Evolutionary conservation across 2,888 invertebrate species (phyloP).

Genomic region (Ophion costatus): DNA sequence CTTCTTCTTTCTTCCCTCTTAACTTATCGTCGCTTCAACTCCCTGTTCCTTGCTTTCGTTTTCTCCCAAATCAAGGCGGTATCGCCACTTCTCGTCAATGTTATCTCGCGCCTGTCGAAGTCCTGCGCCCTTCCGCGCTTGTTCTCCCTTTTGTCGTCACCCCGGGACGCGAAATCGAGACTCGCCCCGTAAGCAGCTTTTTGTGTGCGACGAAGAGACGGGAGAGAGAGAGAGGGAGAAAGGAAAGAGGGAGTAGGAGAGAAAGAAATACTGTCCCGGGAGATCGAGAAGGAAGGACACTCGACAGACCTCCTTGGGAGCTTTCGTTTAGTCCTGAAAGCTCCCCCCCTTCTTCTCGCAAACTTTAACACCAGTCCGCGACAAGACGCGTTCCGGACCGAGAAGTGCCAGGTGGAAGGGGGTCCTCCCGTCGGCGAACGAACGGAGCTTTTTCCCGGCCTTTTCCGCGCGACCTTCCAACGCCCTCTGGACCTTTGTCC

Average conservation of each 20-base stretch:
- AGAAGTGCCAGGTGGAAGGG: background rate
- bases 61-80: slow-evolving; percentile 6
- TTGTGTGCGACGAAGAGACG: slow-evolving; percentile 52
- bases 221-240: background rate
- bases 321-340: slow-evolving; percentile 40
- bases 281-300: slow-evolving; percentile 23
- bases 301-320: slow-evolving; percentile 43
- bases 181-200: slow-evolving; percentile 20
- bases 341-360: slow-evolving; percentile 35
- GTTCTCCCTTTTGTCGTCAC: slow-evolving; percentile 24
- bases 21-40: slow-evolving; percentile 12
- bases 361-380: slow-evolving; percentile 21
- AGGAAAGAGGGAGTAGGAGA: background rate
- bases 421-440: background rate
- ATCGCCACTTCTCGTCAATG: slow-evolving; percentile 43
- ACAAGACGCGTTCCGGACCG: slow-evolving; percentile 52
- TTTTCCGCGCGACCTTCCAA: slow-evolving; percentile 51
- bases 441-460: slow-evolving; percentile 30
- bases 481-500: slow-evolving; percentile 37
- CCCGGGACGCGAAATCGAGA: slow-evolving; percentile 59
- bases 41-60: slow-evolving; percentile 7
- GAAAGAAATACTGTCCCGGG: background rate
- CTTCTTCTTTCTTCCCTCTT: background rate
- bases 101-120: slow-evolving; percentile 60
- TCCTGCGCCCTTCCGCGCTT: slow-evolving; percentile 7